These are phyloP conservation scores for Drosophila hydei DNA, from an alignment of 1,140 invertebrate genomes.

Conservation along the genomic window DNA sequence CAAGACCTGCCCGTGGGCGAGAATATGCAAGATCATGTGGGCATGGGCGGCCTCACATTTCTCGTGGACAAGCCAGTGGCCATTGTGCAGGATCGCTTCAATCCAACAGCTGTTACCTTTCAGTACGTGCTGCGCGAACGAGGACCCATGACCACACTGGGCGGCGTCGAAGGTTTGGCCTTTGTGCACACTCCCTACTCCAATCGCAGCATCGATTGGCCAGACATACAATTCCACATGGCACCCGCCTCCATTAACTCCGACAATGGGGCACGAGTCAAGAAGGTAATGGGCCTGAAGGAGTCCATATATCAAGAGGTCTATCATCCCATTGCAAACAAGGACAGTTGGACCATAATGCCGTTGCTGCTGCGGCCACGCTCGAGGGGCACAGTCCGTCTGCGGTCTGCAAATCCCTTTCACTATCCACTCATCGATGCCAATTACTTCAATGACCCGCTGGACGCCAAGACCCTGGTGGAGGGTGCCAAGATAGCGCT, in stretches of 20 bases:
- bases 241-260: constrained; percentile 93
- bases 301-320: constrained; percentile 92
- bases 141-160: constrained; percentile 93
- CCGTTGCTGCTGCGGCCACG: constrained; percentile 91
- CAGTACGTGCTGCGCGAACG: constrained; percentile 90
- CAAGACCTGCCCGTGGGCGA: constrained; percentile 90
- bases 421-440: constrained; percentile 94
- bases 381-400: constrained; percentile 90
- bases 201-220: constrained; percentile 89
- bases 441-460: constrained; percentile 92
- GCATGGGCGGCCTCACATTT: constrained; percentile 92
- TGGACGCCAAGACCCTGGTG: constrained; percentile 90
- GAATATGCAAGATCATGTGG: constrained; percentile 93
- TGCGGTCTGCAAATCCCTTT: constrained; percentile 92
- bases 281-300: constrained; percentile 92
- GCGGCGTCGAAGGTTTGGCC: constrained; percentile 93
- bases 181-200: constrained; percentile 93
- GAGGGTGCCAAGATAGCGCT: constrained; percentile 92
- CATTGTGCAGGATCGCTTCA: constrained; percentile 89
- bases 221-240: constrained; percentile 95
- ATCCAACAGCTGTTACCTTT: constrained; percentile 90
- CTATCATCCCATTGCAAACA: constrained; percentile 90
- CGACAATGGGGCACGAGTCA: constrained; percentile 89
- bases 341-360: constrained; percentile 93
- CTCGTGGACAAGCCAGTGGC: constrained; percentile 90